These are phyloP conservation scores for Junco hyemalis DNA, from an alignment of 2,113 vertebrate genomes.

Conservation along the genomic window DNA sequence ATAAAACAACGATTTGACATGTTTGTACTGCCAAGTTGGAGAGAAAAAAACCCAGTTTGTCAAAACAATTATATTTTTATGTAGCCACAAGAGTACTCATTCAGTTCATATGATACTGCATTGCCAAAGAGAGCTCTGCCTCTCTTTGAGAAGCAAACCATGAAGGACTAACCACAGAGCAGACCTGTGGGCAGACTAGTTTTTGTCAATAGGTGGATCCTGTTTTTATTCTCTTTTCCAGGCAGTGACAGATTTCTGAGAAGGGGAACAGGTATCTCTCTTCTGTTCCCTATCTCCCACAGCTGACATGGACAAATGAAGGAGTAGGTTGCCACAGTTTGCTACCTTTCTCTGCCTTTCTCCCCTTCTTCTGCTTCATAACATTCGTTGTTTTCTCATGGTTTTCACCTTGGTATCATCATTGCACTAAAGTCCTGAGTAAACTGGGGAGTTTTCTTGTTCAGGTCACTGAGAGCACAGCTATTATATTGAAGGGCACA, in stretches of 20 bases:
- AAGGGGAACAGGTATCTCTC: neutral
- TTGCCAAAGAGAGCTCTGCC: neutral
- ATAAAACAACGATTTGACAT: neutral
- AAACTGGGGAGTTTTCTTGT: neutral
- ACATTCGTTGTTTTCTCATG: accelerated
- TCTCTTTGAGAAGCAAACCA: neutral
- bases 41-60: neutral
- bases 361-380: neutral
- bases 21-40: neutral
- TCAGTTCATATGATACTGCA: neutral
- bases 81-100: neutral
- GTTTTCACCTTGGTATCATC: neutral
- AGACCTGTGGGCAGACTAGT: neutral
- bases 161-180: neutral
- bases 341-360: neutral
- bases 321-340: neutral
- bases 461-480: neutral
- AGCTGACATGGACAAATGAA: neutral
- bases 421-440: neutral
- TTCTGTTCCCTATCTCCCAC: neutral
- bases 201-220: neutral
- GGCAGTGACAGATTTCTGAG: neutral
- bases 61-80: constrained; percentile 33
- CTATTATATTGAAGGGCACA: accelerated
- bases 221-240: neutral